phyloP scores from a whole-genome alignment of 2,113 vertebrate genomes.

The Varanus salvator region DNA sequence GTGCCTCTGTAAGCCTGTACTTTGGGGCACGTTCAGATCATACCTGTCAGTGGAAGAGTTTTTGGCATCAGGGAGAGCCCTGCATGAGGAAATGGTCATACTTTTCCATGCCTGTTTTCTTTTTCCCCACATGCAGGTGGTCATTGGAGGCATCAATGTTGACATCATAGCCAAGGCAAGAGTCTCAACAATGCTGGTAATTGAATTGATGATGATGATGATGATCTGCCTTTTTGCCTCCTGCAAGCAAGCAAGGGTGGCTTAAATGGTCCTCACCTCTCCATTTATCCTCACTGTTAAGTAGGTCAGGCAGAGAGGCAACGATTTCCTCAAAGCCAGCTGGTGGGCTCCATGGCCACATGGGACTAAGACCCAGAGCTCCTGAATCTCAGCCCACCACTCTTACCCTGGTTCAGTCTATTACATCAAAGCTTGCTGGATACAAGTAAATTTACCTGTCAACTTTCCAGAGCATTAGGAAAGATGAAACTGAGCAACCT shows the following conservation, averaged over 20 bases:
- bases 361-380: no score
- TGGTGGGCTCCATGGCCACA: no score
- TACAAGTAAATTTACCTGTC: neutral
- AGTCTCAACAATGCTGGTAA: constrained; percentile 79
- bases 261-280: no score
- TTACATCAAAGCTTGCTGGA: neutral
- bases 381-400: no score
- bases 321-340: no score
- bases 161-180: constrained; percentile 89
- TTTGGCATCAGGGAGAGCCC: neutral
- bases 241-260: no score
- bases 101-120: constrained; percentile 14
- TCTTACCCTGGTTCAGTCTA: neutral
- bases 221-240: no score
- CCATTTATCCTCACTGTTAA: no score
- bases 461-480: neutral
- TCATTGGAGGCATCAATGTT: constrained; percentile 89
- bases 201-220: constrained; percentile 5
- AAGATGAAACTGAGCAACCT: neutral
- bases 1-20: no score
- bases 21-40: neutral
- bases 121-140: constrained; percentile 80
- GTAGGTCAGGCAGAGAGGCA: no score
- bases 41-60: neutral
- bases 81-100: neutral